Percentiles rank a stretch among this genome's conserved stretches.
These are phyloP conservation scores for Drosophila willistoni DNA, from an alignment of 1,140 invertebrate species.

Conservation along the genomic window DNA sequence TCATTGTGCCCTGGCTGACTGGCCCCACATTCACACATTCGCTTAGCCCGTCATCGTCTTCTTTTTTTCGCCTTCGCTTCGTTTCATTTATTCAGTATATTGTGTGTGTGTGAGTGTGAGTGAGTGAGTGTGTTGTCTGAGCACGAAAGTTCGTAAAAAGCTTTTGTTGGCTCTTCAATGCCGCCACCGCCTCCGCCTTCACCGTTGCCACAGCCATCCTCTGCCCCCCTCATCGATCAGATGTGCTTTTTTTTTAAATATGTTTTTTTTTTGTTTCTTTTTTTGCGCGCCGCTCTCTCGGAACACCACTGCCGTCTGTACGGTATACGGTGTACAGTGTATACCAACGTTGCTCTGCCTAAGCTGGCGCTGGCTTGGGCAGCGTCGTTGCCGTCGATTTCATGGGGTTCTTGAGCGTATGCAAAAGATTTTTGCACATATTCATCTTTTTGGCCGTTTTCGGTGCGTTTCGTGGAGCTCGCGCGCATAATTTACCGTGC, in stretches of 20 bases:
- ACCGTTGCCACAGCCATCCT: not conserved
- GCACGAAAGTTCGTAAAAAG: slow-evolving; percentile 70
- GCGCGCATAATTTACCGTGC: slow-evolving; percentile 47
- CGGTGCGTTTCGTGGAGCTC: slow-evolving; percentile 82
- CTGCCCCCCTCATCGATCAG: not conserved
- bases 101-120: slow-evolving; percentile 29
- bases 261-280: slow-evolving; percentile 13
- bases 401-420: slow-evolving; percentile 83
- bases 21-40: slow-evolving; percentile 20
- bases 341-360: slow-evolving; percentile 14
- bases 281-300: slow-evolving; percentile 35
- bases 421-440: slow-evolving; percentile 83
- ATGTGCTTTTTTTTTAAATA: not conserved
- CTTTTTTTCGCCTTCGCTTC: slow-evolving; percentile 64
- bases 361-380: slow-evolving; percentile 8
- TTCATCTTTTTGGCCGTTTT: slow-evolving; percentile 83
- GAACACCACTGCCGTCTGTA: slow-evolving; percentile 9
- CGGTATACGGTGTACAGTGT: slow-evolving; percentile 1
- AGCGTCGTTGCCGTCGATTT: slow-evolving; percentile 39
- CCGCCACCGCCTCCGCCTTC: slow-evolving; percentile 36
- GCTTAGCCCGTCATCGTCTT: slow-evolving; percentile 36
- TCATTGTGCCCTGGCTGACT: slow-evolving; percentile 26
- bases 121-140: slow-evolving; percentile 51
- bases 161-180: slow-evolving; percentile 53
- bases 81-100: slow-evolving; percentile 59